Conservation (phyloP, 2,888 invertebrate genomes). For the Prosapia bicincta region DNA sequence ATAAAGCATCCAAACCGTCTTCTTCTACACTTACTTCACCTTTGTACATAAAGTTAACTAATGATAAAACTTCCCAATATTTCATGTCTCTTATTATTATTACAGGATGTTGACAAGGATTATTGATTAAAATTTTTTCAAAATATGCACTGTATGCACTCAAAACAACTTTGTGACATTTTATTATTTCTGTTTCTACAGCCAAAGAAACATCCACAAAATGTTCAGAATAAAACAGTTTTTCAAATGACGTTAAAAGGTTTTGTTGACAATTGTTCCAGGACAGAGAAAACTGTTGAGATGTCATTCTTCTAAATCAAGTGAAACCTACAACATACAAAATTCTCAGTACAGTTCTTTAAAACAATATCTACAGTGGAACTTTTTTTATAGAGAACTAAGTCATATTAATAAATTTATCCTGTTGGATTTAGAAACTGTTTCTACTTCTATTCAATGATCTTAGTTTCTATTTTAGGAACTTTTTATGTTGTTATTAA, state of each 20-base stretch:
- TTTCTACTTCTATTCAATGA: too few species aligned
- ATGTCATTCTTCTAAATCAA: too few species aligned
- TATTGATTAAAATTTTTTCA: slow-evolving; percentile 62
- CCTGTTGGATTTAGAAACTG: too few species aligned
- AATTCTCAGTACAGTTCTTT: too few species aligned
- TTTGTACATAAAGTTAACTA: slow-evolving; percentile 88
- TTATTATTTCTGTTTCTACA: slow-evolving; percentile 79
- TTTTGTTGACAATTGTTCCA: slow-evolving; percentile 83
- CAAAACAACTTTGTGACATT: slow-evolving; percentile 83
- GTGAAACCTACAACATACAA: too few species aligned
- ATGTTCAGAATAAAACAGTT: slow-evolving; percentile 69
- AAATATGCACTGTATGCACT: slow-evolving; percentile 84
- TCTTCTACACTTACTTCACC: slow-evolving; percentile 86
- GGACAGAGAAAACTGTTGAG: slow-evolving; percentile 48
- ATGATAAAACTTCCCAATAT: slow-evolving; percentile 72
- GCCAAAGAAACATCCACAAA: slow-evolving; percentile 88
- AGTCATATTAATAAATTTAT: too few species aligned
- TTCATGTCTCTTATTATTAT: slow-evolving; percentile 79
- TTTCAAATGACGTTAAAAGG: slow-evolving; percentile 72
- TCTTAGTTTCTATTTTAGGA: too few species aligned
- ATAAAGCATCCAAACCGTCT: slow-evolving; percentile 74
- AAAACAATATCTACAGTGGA: too few species aligned
- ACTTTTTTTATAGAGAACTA: too few species aligned
- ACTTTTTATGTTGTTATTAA: too few species aligned
- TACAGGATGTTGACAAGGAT: slow-evolving; percentile 83